Evolutionary conservation across 23 tunicate species (phyloP).

Genomic region (Trididemnum clinides): DNA sequence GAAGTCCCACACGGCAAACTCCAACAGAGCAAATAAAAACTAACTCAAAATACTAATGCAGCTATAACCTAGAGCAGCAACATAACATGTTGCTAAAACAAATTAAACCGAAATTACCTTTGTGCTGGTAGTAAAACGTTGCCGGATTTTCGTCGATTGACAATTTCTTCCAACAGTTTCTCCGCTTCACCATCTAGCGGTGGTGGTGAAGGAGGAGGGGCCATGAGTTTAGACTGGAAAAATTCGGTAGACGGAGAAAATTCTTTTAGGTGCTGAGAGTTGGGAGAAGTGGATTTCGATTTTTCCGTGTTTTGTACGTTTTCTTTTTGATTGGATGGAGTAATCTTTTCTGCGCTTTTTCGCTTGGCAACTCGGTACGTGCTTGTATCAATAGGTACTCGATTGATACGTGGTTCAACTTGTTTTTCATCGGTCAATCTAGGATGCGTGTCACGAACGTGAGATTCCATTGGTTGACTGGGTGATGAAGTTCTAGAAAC

Average conservation of each 20-base stretch:
- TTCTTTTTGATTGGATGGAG: background rate
- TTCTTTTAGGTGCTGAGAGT: background rate
- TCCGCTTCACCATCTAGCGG: slow-evolving; percentile 26
- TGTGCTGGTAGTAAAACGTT: slow-evolving; percentile 30
- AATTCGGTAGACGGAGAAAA: background rate
- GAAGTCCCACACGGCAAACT: too few relatives aligned
- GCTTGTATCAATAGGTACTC: slow-evolving; percentile 39
- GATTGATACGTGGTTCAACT: background rate
- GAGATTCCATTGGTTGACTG: background rate
- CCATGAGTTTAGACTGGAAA: background rate
- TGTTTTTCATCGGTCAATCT: background rate
- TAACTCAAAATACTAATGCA: too few relatives aligned
- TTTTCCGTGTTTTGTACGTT: slow-evolving; percentile 14
- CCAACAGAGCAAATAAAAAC: too few relatives aligned
- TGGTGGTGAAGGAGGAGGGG: slow-evolving; percentile 37
- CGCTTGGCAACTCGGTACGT: slow-evolving; percentile 48
- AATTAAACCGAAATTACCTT: too few relatives aligned
- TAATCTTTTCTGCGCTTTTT: slow-evolving; percentile 9
- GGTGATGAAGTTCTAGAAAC: background rate
- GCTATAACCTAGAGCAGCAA: too few relatives aligned
- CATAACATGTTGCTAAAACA: too few relatives aligned
- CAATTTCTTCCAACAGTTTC: slow-evolving; percentile 3
- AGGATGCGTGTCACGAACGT: background rate
- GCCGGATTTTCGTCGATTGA: background rate
- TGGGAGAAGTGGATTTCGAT: background rate